Evolutionary conservation across 2,888 invertebrate genomes (phyloP).

Genomic region (Tillus elongatus): DNA sequence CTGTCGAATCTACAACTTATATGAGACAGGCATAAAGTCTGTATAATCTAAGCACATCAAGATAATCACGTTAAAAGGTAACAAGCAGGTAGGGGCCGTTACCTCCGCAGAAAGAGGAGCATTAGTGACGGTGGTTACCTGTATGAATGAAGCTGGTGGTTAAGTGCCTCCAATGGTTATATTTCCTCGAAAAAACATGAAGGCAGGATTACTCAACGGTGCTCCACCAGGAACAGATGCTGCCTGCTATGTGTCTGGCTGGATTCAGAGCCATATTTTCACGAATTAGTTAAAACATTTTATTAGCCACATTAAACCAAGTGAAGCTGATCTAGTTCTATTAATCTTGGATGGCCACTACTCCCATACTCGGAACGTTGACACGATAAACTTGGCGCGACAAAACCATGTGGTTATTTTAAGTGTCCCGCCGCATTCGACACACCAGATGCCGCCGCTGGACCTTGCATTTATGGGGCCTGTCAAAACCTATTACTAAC

Average conservation of each 20-base stretch:
- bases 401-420: too few relatives aligned
- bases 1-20: slow-evolving; percentile 24
- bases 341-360: too few relatives aligned
- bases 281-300: slow-evolving; percentile 1
- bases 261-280: slow-evolving; percentile 6
- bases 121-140: too few relatives aligned
- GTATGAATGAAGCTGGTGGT: slow-evolving; percentile 16
- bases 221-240: too few relatives aligned
- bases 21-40: slow-evolving; percentile 26
- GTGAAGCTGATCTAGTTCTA: too few relatives aligned
- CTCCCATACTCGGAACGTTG: too few relatives aligned
- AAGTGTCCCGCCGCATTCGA: too few relatives aligned
- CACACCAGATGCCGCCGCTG: slow-evolving; percentile 8
- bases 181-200: slow-evolving; percentile 8
- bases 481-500: slow-evolving; percentile 12
- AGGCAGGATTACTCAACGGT: slow-evolving; percentile 6
- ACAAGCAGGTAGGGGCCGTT: too few relatives aligned
- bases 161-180: slow-evolving; percentile 14
- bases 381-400: too few relatives aligned
- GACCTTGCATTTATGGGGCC: slow-evolving; percentile 9
- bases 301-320: too few relatives aligned
- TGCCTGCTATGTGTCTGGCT: not conserved
- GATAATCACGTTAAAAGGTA: too few relatives aligned
- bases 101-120: too few relatives aligned
- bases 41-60: slow-evolving; percentile 22